Evolutionary conservation across 2,113 vertebrate species (phyloP), one percentile per base, ranked within the genome.

Genomic region (Pelodiscus sinensis): DNA sequence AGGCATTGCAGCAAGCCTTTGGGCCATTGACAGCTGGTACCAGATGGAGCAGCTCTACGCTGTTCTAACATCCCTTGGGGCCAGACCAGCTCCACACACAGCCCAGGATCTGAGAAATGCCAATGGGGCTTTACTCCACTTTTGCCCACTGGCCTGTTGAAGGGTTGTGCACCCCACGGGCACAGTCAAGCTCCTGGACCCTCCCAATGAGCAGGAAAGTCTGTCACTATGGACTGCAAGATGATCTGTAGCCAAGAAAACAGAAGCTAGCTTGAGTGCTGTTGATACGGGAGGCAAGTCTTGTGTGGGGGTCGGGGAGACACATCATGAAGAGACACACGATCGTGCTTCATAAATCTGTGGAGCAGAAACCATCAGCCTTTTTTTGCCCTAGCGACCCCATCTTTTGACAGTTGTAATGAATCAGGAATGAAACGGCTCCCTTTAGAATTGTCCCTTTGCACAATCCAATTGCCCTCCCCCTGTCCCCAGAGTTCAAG

Each of bases 321-420:
- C 16, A 29, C 21, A 51, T 78, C 12, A 79, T 86, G 31, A 78
- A 12, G 44, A 54, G 31, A 88, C 84, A 90, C 16, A 6, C 2
- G 60, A 44, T 80, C 87, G 19, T 62, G 54, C n/a, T 94, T 81
- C 58, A 81, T 92, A 92, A 84, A 96, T 91, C 81, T 81, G 2
- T 2, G 24, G 80, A 85, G 21, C 13, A 84, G 14, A 91, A 90
- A 31, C 8, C 7, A 52, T 90, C 35, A 77, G 25, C n/a, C 13
- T 81, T 51, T 57, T 71, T 54, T 44, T 92, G 87, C 27, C 38
- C 44, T 85, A 82, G 14, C 62, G 79, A 60, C 25, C 65, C 44
- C 55, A 78, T 52, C 8, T 79, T 84, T 84, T 80, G 14, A 83
- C 89, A 29, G 55, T 51, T 86, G 44, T 19, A 86, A 60, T 82